Conservation (phyloP, 2,797 vertebrate species). For the Sebastes oblongus region DNA sequence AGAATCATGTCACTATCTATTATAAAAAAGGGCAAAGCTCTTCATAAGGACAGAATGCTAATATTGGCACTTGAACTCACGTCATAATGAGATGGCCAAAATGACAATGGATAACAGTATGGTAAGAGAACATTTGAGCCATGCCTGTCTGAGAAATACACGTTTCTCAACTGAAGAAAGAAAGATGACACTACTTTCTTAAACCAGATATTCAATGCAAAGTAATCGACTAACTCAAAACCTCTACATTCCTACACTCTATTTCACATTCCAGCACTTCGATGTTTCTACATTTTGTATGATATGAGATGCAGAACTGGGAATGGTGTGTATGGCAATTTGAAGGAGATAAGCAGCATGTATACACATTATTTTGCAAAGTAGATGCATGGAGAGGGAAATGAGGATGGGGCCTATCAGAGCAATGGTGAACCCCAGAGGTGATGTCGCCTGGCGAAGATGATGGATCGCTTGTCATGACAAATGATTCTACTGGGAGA, state of each 20-base stretch:
- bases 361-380: conserved; percentile 3
- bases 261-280: background rate
- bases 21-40: background rate
- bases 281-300: background rate
- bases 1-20: conserved; percentile 12
- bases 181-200: background rate
- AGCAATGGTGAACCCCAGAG: conserved; percentile 16
- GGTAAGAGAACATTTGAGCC: background rate
- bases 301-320: background rate
- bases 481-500: conserved; percentile 1
- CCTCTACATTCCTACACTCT: background rate
- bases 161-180: background rate
- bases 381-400: background rate
- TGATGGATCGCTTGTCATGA: conserved; percentile 50
- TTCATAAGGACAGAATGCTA: conserved; percentile 5
- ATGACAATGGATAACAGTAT: background rate
- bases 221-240: background rate
- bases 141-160: background rate
- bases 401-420: background rate
- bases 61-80: background rate
- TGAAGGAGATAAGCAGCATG: background rate
- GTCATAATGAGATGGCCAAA: background rate
- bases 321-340: background rate
- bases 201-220: background rate
- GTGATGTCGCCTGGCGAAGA: conserved; percentile 15